Conservation (phyloP, 2,113 vertebrate genomes). For the Erythrocebus patas region DNA sequence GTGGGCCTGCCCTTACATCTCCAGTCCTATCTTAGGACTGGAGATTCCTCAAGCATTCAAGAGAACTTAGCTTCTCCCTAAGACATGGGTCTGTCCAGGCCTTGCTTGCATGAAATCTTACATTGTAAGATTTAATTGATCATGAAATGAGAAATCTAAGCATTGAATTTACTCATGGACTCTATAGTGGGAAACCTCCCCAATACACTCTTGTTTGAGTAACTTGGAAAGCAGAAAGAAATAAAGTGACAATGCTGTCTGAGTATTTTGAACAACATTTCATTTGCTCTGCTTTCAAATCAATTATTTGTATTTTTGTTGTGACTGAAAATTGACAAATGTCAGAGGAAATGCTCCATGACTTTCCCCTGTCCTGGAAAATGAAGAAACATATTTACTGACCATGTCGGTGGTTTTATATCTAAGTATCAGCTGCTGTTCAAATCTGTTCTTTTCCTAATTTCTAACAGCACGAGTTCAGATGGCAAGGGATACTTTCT, state of each 20-base stretch:
- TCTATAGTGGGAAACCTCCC: neutral
- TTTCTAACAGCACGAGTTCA: neutral
- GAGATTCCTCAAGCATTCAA: neutral
- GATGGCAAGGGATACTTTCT: neutral
- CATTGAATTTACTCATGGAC: neutral
- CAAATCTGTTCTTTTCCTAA: neutral
- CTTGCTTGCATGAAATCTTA: neutral
- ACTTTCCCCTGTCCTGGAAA: neutral
- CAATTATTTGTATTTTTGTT: constrained; percentile 30
- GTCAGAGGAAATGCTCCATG: neutral
- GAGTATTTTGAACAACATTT: constrained; percentile 12
- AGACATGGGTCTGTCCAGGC: neutral
- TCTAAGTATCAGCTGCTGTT: neutral
- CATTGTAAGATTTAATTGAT: neutral
- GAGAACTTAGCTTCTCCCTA: neutral
- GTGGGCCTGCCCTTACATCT: neutral
- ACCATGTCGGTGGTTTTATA: neutral
- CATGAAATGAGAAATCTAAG: neutral
- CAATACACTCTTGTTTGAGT: neutral
- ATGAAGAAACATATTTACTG: neutral
- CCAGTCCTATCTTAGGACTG: neutral
- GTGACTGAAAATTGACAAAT: neutral
- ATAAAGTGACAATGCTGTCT: neutral
- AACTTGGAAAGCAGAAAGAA: neutral
- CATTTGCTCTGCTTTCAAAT: constrained; percentile 15